Percentiles rank a stretch among this genome's conserved stretches.
phyloP scores from a whole-genome alignment of 2,888 invertebrate genomes.

The Leptura quadrifasciata region DNA sequence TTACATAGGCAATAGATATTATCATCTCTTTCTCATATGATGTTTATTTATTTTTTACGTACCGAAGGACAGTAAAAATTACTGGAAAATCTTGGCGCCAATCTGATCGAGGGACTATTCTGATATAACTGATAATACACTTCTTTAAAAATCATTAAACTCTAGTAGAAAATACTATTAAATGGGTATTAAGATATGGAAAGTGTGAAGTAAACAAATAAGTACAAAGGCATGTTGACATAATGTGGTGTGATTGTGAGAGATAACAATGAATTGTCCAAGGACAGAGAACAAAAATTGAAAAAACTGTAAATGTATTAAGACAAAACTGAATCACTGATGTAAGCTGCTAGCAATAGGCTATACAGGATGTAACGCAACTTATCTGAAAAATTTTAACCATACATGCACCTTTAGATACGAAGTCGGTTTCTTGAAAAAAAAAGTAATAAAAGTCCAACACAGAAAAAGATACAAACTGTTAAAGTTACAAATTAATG shows the following conservation, averaged over 20 bases:
- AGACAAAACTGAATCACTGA: too few relatives aligned
- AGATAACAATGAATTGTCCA: background rate
- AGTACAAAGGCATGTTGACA: background rate
- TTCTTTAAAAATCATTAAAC: slow-evolving; percentile 13
- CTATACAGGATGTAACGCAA: too few relatives aligned
- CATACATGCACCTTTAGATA: too few relatives aligned
- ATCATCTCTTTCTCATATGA: slow-evolving; percentile 2
- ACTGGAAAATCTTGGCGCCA: slow-evolving; percentile 24
- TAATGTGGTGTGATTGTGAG: background rate
- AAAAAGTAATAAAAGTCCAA: too few relatives aligned
- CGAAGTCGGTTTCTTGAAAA: too few relatives aligned
- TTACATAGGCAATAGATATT: background rate
- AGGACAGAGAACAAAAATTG: too few relatives aligned
- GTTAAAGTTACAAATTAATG: too few relatives aligned
- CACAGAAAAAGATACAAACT: too few relatives aligned
- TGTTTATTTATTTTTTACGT: slow-evolving; percentile 2
- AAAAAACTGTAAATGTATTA: too few relatives aligned
- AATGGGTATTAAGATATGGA: background rate
- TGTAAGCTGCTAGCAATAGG: too few relatives aligned
- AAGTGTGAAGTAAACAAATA: background rate
- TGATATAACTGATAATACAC: slow-evolving; percentile 18
- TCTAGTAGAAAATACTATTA: slow-evolving; percentile 16
- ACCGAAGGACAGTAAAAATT: slow-evolving; percentile 20
- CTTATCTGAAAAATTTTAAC: too few relatives aligned
- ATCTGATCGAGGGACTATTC: slow-evolving; percentile 12